A percentile compares a stretch with the other conserved stretches of the same genome.
phyloP scores from a whole-genome alignment of 1,140 invertebrate species.

The Zaprionus camerounensis region DNA sequence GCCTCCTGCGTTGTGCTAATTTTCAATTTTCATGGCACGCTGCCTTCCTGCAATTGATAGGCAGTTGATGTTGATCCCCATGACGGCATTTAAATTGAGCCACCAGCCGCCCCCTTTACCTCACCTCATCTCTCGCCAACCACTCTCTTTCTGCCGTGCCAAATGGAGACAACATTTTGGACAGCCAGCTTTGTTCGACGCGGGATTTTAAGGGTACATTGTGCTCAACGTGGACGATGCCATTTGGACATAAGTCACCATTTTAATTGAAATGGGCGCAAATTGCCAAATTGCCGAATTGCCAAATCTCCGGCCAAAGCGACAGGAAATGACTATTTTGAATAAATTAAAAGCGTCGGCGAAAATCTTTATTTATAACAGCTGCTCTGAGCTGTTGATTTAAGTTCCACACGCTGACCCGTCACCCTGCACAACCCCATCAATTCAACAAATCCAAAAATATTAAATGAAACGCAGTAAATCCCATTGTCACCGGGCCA shows the following conservation, averaged over 20 bases:
- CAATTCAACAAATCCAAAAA: slow-evolving; percentile 43
- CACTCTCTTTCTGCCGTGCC: background rate
- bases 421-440: background rate
- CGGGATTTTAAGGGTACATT: slow-evolving; percentile 30
- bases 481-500: slow-evolving; percentile 78
- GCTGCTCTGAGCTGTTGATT: slow-evolving; percentile 57
- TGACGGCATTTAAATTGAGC: slow-evolving; percentile 75
- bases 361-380: slow-evolving; percentile 81
- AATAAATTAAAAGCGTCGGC: slow-evolving; percentile 70
- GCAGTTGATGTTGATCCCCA: slow-evolving; percentile 72
- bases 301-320: slow-evolving; percentile 34
- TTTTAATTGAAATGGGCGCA: slow-evolving; percentile 70
- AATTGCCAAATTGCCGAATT: slow-evolving; percentile 1
- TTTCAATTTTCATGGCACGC: slow-evolving; percentile 77
- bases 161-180: background rate
- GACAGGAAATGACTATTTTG: slow-evolving; percentile 76
- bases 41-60: slow-evolving; percentile 68
- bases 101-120: background rate
- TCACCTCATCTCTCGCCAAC: background rate
- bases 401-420: slow-evolving; percentile 23
- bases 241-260: slow-evolving; percentile 71
- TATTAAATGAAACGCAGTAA: slow-evolving; percentile 79
- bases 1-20: slow-evolving; percentile 54
- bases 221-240: slow-evolving; percentile 17
- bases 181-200: background rate